Evolutionary conservation across 2,888 invertebrate genomes (phyloP).

Genomic region (Eilema caniola): DNA sequence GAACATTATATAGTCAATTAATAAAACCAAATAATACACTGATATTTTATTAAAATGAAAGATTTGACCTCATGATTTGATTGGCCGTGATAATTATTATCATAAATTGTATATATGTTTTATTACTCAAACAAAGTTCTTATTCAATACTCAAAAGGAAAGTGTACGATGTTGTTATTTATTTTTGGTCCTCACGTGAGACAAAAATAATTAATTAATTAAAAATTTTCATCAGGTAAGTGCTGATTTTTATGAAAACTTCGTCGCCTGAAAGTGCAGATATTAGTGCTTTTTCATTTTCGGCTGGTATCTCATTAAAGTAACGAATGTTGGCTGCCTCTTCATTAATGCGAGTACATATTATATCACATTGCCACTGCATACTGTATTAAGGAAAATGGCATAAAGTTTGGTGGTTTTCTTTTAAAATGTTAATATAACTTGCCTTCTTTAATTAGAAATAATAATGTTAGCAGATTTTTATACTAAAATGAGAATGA

Average conservation of each 20-base stretch:
- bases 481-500: too few species aligned
- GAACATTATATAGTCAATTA: too few species aligned
- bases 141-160: not conserved
- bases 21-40: too few species aligned
- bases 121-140: too few species aligned
- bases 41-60: too few species aligned
- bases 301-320: slow-evolving; percentile 25
- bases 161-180: not conserved
- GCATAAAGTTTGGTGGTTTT: too few species aligned
- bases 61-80: too few species aligned
- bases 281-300: slow-evolving; percentile 15
- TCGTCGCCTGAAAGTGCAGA: slow-evolving; percentile 12
- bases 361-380: slow-evolving; percentile 1
- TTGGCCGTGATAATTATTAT: too few species aligned
- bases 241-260: slow-evolving; percentile 15
- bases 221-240: slow-evolving; percentile 12
- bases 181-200: not conserved
- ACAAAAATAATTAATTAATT: slow-evolving; percentile 13
- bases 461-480: too few species aligned
- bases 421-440: too few species aligned
- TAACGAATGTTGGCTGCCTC: slow-evolving; percentile 21
- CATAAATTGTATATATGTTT: too few species aligned
- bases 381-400: slow-evolving; percentile 5
- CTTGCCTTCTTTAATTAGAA: too few species aligned
- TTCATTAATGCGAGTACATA: slow-evolving; percentile 20